Evolutionary conservation across 2,113 vertebrate species (phyloP).

Genomic region (Cisticola juncidis): DNA sequence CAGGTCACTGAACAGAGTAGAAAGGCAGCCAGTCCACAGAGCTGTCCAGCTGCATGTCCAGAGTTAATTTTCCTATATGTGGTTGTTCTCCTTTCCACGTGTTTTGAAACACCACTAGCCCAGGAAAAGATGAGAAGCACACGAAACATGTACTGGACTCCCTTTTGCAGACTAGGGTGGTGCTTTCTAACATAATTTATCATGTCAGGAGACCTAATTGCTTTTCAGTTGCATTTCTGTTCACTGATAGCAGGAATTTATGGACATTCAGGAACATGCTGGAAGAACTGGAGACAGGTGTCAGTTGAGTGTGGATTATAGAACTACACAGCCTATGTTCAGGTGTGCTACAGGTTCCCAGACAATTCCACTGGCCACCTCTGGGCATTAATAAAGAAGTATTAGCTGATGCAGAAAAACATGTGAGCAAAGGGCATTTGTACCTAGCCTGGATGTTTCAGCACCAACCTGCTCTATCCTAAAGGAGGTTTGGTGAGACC

Average conservation of each 20-base stretch:
- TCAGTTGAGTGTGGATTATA: neutral
- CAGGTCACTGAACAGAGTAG: neutral
- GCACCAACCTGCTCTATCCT: neutral
- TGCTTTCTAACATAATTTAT: neutral
- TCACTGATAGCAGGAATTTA: neutral
- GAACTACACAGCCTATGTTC: neutral
- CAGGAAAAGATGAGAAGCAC: neutral
- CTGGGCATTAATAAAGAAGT: neutral
- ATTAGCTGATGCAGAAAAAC: neutral
- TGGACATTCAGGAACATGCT: neutral
- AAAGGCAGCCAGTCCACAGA: neutral
- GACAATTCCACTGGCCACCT: neutral
- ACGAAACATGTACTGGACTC: neutral
- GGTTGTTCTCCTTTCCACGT: neutral
- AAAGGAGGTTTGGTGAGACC: neutral
- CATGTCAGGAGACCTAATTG: neutral
- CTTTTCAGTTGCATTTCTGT: neutral
- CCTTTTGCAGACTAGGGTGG: neutral
- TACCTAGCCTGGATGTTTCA: neutral
- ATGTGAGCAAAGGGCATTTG: accelerated
- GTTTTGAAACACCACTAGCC: neutral
- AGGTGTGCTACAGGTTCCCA: neutral
- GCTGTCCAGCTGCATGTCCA: neutral
- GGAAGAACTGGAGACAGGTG: neutral
- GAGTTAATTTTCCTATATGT: neutral